Evolutionary conservation across 1,140 invertebrate species (phyloP), one percentile per base, ranked within the genome.

Genomic region (Ceratosolen fusciceps): DNA sequence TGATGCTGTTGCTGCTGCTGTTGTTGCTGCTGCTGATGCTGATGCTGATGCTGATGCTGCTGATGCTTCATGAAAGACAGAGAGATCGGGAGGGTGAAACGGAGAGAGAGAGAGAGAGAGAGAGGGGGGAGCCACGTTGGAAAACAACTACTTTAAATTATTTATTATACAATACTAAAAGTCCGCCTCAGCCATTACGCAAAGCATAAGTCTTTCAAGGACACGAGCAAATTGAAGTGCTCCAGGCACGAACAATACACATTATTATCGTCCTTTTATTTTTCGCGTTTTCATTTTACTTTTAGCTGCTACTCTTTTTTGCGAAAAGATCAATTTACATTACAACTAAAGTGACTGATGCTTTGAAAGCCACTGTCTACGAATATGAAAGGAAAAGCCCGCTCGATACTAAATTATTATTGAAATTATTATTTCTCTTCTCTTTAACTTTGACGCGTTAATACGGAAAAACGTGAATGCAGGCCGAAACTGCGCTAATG

Each of bases 81-180:
- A 60, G 52, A 37, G 52, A 24, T 39, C 16, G 39, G n/a, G 52
- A 54, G 34, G 39, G 31, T 54, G 60, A 54, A 56, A 74, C 34
- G 72, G 70, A 52, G 56, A 77, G 34, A 67, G 67, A 62, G 68
- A 56, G 54, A 37, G 49, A 72, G 39, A 49, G 67, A n/a, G 54
- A 34, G 19, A 16, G 5, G 14, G 34, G 76, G 29, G 58, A 58
- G 21, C 65, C 29, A 56, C 76, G 74, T 67, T 81, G 80, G 80
- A 81, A 81, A 81, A 81, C 80, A 81, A 77, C 80, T 81, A 74
- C 80, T 81, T 81, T 81, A 77, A 81, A 81, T 81, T 81, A 81
- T 81, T 81, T 81, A 81, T 81, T 81, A 77, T 81, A 81, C 80
- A 81, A 81, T 81, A 81, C 80, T 81, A 77, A 81, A 81, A 81